A percentile compares a stretch with the other conserved stretches of the same genome.
Evolutionary conservation across 2,797 vertebrate genomes (phyloP).

Genomic region (Spinus olivaceus): DNA sequence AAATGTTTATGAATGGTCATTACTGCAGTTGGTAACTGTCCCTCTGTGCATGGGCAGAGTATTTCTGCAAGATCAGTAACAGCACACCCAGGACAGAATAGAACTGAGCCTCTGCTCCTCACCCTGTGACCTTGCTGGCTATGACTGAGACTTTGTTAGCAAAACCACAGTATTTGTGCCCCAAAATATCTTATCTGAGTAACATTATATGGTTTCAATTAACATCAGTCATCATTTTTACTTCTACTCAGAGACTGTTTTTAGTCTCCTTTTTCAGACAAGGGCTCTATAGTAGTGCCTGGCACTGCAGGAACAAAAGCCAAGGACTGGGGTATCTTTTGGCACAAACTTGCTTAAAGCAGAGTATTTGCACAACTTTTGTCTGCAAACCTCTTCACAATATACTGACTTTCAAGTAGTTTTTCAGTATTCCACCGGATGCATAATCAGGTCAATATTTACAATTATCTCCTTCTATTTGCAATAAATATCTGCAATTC

Average conservation of each 20-base stretch:
- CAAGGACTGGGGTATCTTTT: not conserved
- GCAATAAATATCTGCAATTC: not conserved
- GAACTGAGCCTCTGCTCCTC: not conserved
- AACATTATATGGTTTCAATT: slow-evolving; percentile 2
- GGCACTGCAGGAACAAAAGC: not conserved
- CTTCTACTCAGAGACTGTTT: not conserved
- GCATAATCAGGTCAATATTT: not conserved
- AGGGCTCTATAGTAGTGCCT: not conserved
- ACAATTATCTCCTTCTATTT: not conserved
- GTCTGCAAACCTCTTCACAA: not conserved
- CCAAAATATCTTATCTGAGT: slow-evolving; percentile 26
- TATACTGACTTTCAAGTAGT: not conserved
- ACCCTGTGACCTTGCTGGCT: not conserved
- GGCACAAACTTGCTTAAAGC: not conserved
- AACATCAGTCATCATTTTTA: slow-evolving; percentile 1
- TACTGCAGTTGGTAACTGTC: not conserved
- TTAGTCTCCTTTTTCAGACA: not conserved
- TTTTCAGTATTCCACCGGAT: not conserved
- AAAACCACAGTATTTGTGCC: not conserved
- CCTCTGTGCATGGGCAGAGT: not conserved
- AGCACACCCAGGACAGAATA: not conserved
- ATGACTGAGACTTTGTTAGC: not conserved
- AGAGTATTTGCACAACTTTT: not conserved
- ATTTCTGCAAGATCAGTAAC: not conserved
- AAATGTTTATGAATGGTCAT: not conserved